Evolutionary conservation across 2,888 invertebrate genomes (phyloP).

Genomic region (Drosophila anceps): DNA sequence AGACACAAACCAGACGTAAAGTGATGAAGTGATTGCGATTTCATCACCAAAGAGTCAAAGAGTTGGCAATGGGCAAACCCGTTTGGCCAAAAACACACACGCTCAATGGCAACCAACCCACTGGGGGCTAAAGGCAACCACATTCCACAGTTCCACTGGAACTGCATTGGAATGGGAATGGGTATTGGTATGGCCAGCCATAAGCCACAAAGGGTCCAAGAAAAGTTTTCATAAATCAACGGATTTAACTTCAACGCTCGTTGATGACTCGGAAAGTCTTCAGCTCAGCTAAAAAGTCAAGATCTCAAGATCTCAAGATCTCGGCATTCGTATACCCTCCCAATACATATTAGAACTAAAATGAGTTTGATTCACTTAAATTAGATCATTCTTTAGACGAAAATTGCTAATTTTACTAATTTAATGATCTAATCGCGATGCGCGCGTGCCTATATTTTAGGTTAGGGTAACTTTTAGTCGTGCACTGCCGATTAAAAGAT

Average conservation of each 20-base stretch:
- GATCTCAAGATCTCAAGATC: not conserved
- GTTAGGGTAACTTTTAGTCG: not conserved
- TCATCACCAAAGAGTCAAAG: conserved; percentile 19
- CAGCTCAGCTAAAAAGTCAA: conserved; percentile 29
- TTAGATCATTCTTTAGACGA: not conserved
- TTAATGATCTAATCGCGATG: not conserved
- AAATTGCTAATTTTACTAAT: not conserved
- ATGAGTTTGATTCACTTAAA: not conserved
- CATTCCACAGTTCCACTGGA: conserved; percentile 49
- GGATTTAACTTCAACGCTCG: conserved; percentile 53
- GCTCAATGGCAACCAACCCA: conserved; percentile 38
- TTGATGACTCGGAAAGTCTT: conserved; percentile 36
- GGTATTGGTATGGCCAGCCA: conserved; percentile 7
- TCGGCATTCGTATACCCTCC: not conserved
- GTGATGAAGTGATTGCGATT: conserved; percentile 53
- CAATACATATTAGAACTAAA: not conserved
- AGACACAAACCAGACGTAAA: conserved; percentile 49
- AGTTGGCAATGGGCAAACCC: conserved; percentile 29
- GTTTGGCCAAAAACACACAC: conserved; percentile 40
- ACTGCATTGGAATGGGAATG: conserved; percentile 23
- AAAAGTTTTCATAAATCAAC: conserved; percentile 68
- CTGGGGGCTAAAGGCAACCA: conserved; percentile 42
- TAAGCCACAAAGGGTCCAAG: conserved; percentile 27
- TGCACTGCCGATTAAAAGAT: not conserved
- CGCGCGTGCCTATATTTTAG: not conserved